Evolutionary conservation across 2,888 invertebrate genomes (phyloP), one percentile per base, ranked within the genome.

Genomic region (Pyrochroa serraticornis): DNA sequence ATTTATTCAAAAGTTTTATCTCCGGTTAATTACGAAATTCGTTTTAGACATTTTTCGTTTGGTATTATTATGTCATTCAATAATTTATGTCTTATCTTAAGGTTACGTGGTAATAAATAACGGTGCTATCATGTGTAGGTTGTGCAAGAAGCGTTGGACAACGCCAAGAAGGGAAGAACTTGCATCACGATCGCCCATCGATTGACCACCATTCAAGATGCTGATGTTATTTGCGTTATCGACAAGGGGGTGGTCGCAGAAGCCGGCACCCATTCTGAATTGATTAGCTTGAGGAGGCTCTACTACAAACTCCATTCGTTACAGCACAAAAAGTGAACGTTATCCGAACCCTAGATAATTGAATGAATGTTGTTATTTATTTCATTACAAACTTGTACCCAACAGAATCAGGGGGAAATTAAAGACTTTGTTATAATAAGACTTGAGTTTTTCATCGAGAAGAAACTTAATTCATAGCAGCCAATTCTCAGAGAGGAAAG

Each of bases 161-260:
- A 84, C 51, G 95, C 93, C 0, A 87, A 89, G 70, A 83, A 85
- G 39, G 93, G 92, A 0, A 84, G 93, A 57, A 94, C 94, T 0
- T 93, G 92, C 60, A 88, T 95, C 36, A 88, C 90, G 65, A 93
- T 95, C 66, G 94, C 94, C 0, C 94, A 95, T 77, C 83, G 95
- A 52, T 81, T 94, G 38, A 91, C 92, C 47, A 93, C 94, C 0
- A 87, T 93, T 46, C 85, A 91, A 62, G 91, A 92, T 72, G 91
- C 92, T 0, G 91, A 93, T 80, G 72, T 82, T 52, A 91, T 91
- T 68, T 89, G 88, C 74, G 90, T 91, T 3, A 78, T 91, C 36
- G 83, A 85, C 68, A 84, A 84, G 54, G 93, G 91, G 6, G 80
- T 77, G 47, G 84, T 92, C 9, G 86, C 83, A 1, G 92, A 92